Percentiles rank a stretch among this genome's conserved stretches.
These are phyloP conservation scores for Agonopterix subpropinquella DNA, from an alignment of 2,888 invertebrate genomes.

Conservation along the genomic window DNA sequence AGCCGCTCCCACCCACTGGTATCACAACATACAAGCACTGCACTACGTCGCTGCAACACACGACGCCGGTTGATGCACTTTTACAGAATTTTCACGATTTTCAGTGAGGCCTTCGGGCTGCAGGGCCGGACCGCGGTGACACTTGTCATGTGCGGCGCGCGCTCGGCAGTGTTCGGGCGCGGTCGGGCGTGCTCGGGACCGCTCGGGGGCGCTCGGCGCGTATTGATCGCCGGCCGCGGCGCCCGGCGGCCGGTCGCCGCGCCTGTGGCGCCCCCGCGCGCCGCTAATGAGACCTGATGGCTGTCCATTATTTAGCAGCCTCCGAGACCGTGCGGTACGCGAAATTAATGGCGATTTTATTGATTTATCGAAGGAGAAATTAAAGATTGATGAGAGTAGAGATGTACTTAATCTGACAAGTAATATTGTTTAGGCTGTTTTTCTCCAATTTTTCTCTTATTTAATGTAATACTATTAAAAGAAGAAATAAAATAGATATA, in stretches of 20 bases:
- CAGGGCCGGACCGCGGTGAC: conserved; percentile 62
- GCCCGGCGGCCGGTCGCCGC: conserved; percentile 60
- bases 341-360: conserved; percentile 69
- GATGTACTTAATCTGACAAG: background rate
- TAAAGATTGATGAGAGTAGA: conserved; percentile 52
- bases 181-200: conserved; percentile 28
- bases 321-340: conserved; percentile 55
- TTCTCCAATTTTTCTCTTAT: too few relatives aligned
- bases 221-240: conserved; percentile 47
- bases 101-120: conserved; percentile 64
- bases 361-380: conserved; percentile 66
- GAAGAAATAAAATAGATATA: too few relatives aligned
- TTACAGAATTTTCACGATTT: conserved; percentile 36
- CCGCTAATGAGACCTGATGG: conserved; percentile 66
- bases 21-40: conserved; percentile 30
- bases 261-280: conserved; percentile 61
- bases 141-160: conserved; percentile 61
- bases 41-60: conserved; percentile 27
- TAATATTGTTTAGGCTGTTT: too few relatives aligned
- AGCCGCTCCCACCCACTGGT: conserved; percentile 24
- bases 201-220: conserved; percentile 25
- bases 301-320: conserved; percentile 70
- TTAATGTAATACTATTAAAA: too few relatives aligned
- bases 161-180: conserved; percentile 25
- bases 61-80: conserved; percentile 29